phyloP scores from a whole-genome alignment of 2,888 invertebrate species.

The Formica aserva region DNA sequence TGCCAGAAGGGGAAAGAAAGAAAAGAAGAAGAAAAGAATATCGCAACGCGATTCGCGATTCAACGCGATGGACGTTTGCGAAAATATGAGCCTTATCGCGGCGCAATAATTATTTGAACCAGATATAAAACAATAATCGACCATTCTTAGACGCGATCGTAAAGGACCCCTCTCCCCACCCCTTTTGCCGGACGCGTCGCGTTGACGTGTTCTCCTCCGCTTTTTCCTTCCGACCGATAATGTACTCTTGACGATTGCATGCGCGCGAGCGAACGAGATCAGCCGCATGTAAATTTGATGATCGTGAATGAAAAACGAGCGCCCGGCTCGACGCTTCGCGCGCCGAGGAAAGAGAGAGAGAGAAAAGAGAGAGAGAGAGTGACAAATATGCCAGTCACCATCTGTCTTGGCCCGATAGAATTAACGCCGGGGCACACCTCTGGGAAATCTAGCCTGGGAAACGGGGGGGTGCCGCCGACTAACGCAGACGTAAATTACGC shows the following conservation, averaged over 20 bases:
- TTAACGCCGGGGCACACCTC: conserved; percentile 53
- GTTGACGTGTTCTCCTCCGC: not conserved
- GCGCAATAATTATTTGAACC: not conserved
- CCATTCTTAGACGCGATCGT: not conserved
- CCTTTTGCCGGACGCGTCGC: not conserved
- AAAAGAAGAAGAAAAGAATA: not conserved
- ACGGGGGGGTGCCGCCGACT: not conserved
- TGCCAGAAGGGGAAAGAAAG: not conserved
- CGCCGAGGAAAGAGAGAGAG: not conserved
- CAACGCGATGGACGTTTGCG: not conserved
- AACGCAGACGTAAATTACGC: conserved; percentile 55
- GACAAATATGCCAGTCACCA: conserved; percentile 53
- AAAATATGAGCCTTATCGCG: conserved; percentile 20
- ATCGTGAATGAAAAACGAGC: conserved; percentile 54
- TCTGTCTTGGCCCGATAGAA: conserved; percentile 52
- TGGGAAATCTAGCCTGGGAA: conserved; percentile 51
- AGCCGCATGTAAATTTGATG: conserved; percentile 50
- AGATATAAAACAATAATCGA: conserved; percentile 39
- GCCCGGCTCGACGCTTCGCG: not conserved
- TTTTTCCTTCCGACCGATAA: conserved; percentile 12
- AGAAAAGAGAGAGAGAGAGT: not conserved
- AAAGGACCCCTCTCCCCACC: not conserved
- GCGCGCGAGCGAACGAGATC: conserved; percentile 39
- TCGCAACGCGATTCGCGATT: not conserved
- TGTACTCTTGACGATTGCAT: conserved; percentile 21